Percentiles rank a stretch among this genome's conserved stretches.
These are phyloP conservation scores for Chlorodrepanis virens DNA, from an alignment of 2,113 vertebrate species.

Conservation along the genomic window DNA sequence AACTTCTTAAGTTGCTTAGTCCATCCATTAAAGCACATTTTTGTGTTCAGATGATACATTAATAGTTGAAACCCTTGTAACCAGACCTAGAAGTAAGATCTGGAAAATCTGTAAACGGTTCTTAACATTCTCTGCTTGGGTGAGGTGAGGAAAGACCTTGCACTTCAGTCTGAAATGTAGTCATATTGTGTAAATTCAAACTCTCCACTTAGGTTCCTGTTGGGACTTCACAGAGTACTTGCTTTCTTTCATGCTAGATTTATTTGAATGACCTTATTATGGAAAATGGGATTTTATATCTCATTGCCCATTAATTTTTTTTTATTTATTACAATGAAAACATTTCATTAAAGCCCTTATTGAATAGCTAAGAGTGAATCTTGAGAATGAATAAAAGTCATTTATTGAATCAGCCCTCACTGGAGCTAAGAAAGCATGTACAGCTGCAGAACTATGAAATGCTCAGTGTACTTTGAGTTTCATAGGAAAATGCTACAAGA, in stretches of 20 bases:
- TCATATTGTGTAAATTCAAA: constrained; percentile 21
- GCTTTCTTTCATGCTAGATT: constrained; percentile 62
- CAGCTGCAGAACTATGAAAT: neutral
- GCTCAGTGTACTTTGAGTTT: neutral
- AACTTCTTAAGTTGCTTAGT: neutral
- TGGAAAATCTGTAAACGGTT: neutral
- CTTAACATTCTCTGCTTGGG: neutral
- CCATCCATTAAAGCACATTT: neutral
- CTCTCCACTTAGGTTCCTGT: constrained; percentile 20
- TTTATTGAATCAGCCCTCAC: neutral
- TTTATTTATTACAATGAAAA: constrained; percentile 51
- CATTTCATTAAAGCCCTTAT: constrained; percentile 18
- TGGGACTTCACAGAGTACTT: constrained; percentile 48
- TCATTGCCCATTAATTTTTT: constrained; percentile 35
- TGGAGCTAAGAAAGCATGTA: neutral
- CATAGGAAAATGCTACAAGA: neutral
- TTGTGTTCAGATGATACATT: neutral
- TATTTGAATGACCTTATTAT: constrained; percentile 61
- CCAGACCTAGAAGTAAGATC: neutral
- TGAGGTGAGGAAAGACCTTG: neutral
- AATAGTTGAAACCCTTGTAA: neutral
- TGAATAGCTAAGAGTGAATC: constrained; percentile 44
- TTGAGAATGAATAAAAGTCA: constrained; percentile 10
- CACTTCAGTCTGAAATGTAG: neutral
- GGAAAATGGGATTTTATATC: constrained; percentile 56